Base-by-base conservation (phyloP, 1,140 invertebrate genomes). In the Callitettix versicolor region DNA sequence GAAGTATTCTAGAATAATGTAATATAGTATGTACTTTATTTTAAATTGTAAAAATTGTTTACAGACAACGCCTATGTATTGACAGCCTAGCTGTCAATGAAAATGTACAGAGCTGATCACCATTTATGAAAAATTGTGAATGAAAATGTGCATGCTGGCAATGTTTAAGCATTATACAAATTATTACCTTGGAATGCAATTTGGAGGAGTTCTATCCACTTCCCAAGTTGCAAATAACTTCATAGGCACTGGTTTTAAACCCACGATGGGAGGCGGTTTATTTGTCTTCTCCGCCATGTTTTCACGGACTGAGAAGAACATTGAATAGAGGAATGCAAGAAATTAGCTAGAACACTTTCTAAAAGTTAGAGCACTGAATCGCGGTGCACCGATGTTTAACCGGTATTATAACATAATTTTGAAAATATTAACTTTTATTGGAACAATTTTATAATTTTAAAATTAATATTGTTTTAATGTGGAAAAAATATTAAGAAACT, bases 161-260 rank as follows among this genome's bases (percentile, higher is more conserved):
- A 41, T 5, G 14, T 41, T 17, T 41, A 41, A 20, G 12, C n/a
- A 17, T 17, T 20, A 41, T 17, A 41, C 18, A 3, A 41, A 5
- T 41, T 41, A 3, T 75, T 79, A 94, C 91, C 92, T 92, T 69
- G 93, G 92, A 73, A 96, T 94, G 73, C 93, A 96, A 74, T 93
- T 95, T 57, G 93, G 85, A 44, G 93, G 89, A 56, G 92, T 95
- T 69, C 94, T 84, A 75, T 97, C 94, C 55, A 96, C 88, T 80
- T 96, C 93, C 91, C 92, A 95, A 62, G 92, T 93, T 57, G 93
- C 92, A 76, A 96, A 97, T 60, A 97, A 79, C 76, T 93, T 94
- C 93, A 96, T 96, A 63, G 91, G 90, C 68, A 95, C 88, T 63
- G 90, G 90, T 51, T 58, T 62, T 34, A 47, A n/a, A 11, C 58